phyloP scores from a whole-genome alignment of 2,113 vertebrate genomes.

The Candoia aspera region DNA sequence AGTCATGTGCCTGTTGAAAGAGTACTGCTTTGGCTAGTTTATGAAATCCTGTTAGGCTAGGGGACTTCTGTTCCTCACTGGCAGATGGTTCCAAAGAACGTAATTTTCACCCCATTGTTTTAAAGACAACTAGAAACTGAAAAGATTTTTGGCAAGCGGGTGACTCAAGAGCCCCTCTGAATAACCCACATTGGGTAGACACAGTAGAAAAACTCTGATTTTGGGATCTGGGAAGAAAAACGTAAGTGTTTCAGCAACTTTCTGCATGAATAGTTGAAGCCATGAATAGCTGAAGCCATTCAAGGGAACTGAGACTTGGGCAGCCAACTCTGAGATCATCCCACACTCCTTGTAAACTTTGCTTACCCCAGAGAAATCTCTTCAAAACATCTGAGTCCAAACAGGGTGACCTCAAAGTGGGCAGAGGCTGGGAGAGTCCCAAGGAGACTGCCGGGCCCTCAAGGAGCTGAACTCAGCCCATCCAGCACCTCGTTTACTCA shows the following conservation, averaged over 20 bases:
- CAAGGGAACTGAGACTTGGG: neutral
- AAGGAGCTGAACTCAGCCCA: neutral
- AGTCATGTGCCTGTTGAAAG: neutral
- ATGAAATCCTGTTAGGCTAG: too few relatives aligned
- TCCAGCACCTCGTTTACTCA: neutral
- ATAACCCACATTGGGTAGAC: neutral
- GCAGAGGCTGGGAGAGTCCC: too few relatives aligned
- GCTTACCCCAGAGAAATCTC: neutral
- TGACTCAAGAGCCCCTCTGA: neutral
- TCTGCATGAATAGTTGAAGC: neutral
- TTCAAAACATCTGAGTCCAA: neutral
- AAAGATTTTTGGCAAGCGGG: neutral
- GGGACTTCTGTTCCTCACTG: too few relatives aligned
- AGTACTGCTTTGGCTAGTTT: too few relatives aligned
- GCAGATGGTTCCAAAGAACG: neutral
- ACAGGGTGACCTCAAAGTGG: too few relatives aligned
- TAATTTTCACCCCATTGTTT: neutral
- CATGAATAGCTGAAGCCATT: neutral
- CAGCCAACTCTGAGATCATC: neutral
- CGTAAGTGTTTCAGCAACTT: neutral
- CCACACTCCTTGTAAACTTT: neutral
- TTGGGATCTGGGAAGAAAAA: neutral
- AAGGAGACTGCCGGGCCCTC: neutral
- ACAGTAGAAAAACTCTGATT: neutral
- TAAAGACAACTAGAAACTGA: neutral